These are phyloP conservation scores for Perodicticus potto DNA, from an alignment of 2,797 vertebrate genomes.

Conservation along the genomic window DNA sequence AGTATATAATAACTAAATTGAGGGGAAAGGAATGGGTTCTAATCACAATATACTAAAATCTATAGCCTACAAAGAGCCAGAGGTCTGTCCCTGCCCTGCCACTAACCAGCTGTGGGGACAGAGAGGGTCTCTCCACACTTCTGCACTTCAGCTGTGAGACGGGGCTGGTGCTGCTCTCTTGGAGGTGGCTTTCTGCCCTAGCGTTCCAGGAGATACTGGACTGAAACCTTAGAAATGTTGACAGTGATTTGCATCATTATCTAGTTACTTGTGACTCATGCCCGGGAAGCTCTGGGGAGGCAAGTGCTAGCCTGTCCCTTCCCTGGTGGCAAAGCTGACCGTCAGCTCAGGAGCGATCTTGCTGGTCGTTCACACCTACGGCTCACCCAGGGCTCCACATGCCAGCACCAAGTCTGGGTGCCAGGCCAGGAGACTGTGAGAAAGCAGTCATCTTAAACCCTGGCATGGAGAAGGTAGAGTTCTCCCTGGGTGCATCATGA, in stretches of 20 bases:
- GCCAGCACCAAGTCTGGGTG: not conserved
- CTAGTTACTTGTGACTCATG: slow-evolving; percentile 68
- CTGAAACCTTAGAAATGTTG: slow-evolving; percentile 52
- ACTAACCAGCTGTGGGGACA: rapidly evolving
- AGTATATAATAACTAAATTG: not conserved
- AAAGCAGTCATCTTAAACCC: not conserved
- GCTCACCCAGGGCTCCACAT: not conserved
- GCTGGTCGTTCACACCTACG: not conserved
- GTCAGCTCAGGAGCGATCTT: slow-evolving; percentile 26
- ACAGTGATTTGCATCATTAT: slow-evolving; percentile 57
- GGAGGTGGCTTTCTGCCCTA: not conserved
- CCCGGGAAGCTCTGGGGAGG: not conserved
- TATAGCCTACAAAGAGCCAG: not conserved
- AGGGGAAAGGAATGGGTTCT: not conserved
- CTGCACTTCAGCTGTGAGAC: rapidly evolving
- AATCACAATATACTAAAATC: not conserved
- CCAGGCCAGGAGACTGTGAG: not conserved
- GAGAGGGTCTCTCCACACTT: not conserved
- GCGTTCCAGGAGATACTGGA: not conserved
- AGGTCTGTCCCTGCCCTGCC: not conserved
- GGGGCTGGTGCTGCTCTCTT: not conserved
- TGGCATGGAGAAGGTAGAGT: not conserved
- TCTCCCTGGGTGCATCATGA: not conserved
- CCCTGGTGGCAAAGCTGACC: slow-evolving; percentile 48
- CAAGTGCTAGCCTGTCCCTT: slow-evolving; percentile 66